Conservation (phyloP, 2,888 invertebrate genomes). For the Oscheius sp. region DNA sequence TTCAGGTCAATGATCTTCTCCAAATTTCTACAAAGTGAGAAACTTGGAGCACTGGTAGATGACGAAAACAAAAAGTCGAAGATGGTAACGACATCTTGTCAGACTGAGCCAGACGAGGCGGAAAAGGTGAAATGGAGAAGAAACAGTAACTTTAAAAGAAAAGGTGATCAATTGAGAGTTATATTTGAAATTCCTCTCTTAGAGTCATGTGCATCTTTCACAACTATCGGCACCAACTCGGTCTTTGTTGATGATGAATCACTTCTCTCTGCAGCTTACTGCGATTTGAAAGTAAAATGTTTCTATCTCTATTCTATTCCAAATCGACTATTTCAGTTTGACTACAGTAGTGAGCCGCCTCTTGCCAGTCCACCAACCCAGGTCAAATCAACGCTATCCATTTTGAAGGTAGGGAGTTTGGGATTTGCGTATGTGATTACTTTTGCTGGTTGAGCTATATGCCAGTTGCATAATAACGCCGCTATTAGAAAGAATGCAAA, state of each 20-base stretch:
- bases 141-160: constrained; percentile 21
- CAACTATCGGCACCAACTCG: constrained; percentile 46
- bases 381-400: constrained; percentile 45
- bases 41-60: constrained; percentile 61
- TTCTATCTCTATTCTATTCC: too few relatives aligned
- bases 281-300: constrained; percentile 60
- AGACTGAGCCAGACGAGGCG: constrained; percentile 25
- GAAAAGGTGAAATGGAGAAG: constrained; percentile 39
- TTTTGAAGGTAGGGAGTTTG: constrained; percentile 42
- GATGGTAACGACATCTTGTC: constrained; percentile 36
- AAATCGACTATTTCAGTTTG: constrained; percentile 34
- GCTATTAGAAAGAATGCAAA: too few relatives aligned
- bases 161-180: background rate
- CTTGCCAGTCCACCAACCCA: constrained; percentile 40
- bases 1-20: constrained; percentile 56
- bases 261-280: constrained; percentile 65
- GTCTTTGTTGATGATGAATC: constrained; percentile 64
- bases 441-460: background rate
- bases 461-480: background rate
- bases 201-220: constrained; percentile 52
- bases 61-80: constrained; percentile 42
- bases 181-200: background rate
- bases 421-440: background rate
- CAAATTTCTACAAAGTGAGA: constrained; percentile 59
- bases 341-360: constrained; percentile 42